A percentile compares a stretch with the other conserved stretches of the same genome.
phyloP scores from a whole-genome alignment of 2,797 vertebrate genomes.

The Hylomyscus alleni region DNA sequence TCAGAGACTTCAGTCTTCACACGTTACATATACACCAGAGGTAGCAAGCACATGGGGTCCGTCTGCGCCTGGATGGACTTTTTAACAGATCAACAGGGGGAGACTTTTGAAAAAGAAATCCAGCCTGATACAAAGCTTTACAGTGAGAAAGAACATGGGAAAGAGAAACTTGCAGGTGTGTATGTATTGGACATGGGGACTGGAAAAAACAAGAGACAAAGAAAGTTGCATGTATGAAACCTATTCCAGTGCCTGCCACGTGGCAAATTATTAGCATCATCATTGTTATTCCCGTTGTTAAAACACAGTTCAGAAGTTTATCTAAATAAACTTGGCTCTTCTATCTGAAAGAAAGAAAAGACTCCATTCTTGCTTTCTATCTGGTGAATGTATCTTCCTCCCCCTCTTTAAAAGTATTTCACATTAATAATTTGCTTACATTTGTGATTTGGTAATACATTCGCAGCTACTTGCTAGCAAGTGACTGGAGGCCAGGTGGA shows the following conservation, averaged over 20 bases:
- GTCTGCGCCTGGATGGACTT: neutral
- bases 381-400: neutral
- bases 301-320: neutral
- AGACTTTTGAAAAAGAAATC: neutral
- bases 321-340: neutral
- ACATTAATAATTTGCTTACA: neutral
- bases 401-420: neutral
- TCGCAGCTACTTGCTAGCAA: neutral
- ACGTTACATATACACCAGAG: neutral
- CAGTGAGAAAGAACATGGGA: neutral
- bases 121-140: neutral
- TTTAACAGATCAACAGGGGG: neutral
- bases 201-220: neutral
- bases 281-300: neutral
- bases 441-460: neutral
- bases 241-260: neutral
- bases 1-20: neutral
- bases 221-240: neutral
- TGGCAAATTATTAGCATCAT: neutral
- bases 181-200: too few relatives aligned
- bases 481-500: neutral
- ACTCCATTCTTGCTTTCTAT: neutral
- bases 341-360: neutral
- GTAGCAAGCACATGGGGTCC: neutral
- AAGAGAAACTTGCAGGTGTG: neutral